phyloP scores from a whole-genome alignment of 2,888 invertebrate genomes.

The Apomyelois bistriatella region DNA sequence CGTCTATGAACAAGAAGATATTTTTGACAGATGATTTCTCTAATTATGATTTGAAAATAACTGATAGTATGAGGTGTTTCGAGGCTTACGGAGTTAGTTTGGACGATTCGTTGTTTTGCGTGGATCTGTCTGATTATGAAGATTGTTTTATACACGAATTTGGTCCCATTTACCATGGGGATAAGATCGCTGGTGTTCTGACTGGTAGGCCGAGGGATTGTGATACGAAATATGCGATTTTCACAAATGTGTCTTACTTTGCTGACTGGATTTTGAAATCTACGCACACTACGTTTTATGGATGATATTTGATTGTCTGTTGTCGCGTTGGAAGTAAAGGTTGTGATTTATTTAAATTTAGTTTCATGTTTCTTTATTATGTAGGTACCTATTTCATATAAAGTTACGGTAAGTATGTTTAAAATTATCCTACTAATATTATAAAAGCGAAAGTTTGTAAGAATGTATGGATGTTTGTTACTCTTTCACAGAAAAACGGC shows the following conservation, averaged over 20 bases:
- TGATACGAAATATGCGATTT: conserved; percentile 34
- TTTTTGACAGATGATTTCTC: conserved; percentile 60
- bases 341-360: background rate
- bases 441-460: no score
- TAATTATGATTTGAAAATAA: conserved; percentile 35
- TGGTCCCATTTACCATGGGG: conserved; percentile 51
- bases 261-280: conserved; percentile 35
- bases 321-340: background rate
- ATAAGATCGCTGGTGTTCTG: conserved; percentile 54
- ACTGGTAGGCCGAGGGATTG: conserved; percentile 40
- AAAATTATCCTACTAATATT: no score
- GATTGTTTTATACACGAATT: conserved; percentile 66
- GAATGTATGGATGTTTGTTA: no score
- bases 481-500: no score
- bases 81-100: conserved; percentile 47
- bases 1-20: conserved; percentile 56
- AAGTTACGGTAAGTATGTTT: no score
- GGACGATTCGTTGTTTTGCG: conserved; percentile 52
- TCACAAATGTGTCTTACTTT: conserved; percentile 41
- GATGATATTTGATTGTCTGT: background rate
- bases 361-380: background rate
- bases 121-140: conserved; percentile 47
- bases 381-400: no score
- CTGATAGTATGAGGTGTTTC: conserved; percentile 34
- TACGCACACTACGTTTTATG: conserved; percentile 1